Evolutionary conservation across 2,113 vertebrate species (phyloP).

Genomic region (Macquaria australasica): DNA sequence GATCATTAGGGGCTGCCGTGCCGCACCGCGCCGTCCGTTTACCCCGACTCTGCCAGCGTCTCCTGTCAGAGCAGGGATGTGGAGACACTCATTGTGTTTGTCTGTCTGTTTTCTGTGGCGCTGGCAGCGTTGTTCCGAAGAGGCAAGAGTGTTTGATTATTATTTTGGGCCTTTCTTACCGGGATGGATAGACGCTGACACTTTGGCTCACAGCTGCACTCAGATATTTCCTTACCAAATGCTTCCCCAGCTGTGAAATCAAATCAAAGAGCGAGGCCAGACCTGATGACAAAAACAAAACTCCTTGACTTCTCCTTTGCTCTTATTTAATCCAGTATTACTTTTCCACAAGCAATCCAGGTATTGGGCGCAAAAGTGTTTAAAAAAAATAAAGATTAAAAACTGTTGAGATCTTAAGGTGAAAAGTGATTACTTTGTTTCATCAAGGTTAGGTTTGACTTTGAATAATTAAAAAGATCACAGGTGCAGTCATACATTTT

Average conservation of each 20-base stretch:
- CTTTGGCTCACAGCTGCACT: constrained; percentile 67
- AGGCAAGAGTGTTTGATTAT: constrained; percentile 74
- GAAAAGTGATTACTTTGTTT: constrained; percentile 40
- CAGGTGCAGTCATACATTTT: constrained; percentile 39
- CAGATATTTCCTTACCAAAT: constrained; percentile 70
- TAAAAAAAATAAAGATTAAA: constrained; percentile 14
- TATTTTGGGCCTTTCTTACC: constrained; percentile 70
- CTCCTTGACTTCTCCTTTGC: constrained; percentile 25
- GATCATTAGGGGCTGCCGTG: constrained; percentile 85
- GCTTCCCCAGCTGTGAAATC: constrained; percentile 68
- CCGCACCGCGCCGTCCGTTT: constrained; percentile 74
- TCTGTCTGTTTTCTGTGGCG: constrained; percentile 68
- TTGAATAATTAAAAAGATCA: constrained; percentile 70
- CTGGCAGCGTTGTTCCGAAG: constrained; percentile 68
- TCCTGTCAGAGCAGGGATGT: constrained; percentile 71
- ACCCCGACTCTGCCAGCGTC: constrained; percentile 72
- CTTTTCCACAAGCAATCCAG: not conserved
- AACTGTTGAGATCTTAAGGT: not conserved
- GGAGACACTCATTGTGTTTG: constrained; percentile 77
- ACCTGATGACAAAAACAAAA: constrained; percentile 65
- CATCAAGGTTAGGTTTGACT: constrained; percentile 42
- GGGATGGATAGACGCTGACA: constrained; percentile 75
- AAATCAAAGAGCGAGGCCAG: constrained; percentile 47
- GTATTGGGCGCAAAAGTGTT: not conserved
- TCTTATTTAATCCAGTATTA: not conserved